phyloP scores from a whole-genome alignment of 2,888 invertebrate genomes.

The Uloborus plumipes region DNA sequence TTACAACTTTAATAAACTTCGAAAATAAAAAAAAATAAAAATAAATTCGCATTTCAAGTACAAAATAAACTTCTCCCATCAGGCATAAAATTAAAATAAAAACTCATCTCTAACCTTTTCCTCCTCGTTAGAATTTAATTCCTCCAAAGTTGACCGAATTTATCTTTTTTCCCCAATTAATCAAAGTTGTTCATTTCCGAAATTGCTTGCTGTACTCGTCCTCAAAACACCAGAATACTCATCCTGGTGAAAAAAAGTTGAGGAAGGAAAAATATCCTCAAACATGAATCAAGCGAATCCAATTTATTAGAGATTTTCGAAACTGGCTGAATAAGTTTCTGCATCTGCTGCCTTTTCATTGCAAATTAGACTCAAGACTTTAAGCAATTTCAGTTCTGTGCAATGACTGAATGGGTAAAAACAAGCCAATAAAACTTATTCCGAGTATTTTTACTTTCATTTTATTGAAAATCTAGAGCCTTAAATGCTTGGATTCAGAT shows the following conservation, averaged over 20 bases:
- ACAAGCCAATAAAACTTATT: too few relatives aligned
- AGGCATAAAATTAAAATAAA: constrained; percentile 6
- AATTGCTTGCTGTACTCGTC: constrained; percentile 28
- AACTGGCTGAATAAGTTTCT: not conserved
- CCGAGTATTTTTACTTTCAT: too few relatives aligned
- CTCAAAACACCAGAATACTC: not conserved
- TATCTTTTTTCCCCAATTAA: constrained; percentile 31
- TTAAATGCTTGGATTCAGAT: too few relatives aligned
- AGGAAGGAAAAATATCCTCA: not conserved
- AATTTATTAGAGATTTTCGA: constrained; percentile 40
- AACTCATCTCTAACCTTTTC: too few relatives aligned
- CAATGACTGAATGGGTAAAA: too few relatives aligned
- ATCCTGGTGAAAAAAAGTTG: not conserved
- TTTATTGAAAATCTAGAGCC: too few relatives aligned
- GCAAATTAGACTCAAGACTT: too few relatives aligned
- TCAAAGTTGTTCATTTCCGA: constrained; percentile 33
- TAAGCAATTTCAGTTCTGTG: too few relatives aligned
- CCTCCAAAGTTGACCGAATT: constrained; percentile 13
- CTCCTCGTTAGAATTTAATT: constrained; percentile 21
- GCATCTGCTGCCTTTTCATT: too few relatives aligned
- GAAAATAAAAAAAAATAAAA: not conserved
- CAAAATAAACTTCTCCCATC: constrained; percentile 13
- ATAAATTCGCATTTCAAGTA: not conserved
- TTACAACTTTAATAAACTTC: not conserved
- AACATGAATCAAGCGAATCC: constrained; percentile 22